A percentile compares a stretch with the other conserved stretches of the same genome.
Evolutionary conservation across 1,140 invertebrate species (phyloP).

Genomic region (Bombus terrestris): DNA sequence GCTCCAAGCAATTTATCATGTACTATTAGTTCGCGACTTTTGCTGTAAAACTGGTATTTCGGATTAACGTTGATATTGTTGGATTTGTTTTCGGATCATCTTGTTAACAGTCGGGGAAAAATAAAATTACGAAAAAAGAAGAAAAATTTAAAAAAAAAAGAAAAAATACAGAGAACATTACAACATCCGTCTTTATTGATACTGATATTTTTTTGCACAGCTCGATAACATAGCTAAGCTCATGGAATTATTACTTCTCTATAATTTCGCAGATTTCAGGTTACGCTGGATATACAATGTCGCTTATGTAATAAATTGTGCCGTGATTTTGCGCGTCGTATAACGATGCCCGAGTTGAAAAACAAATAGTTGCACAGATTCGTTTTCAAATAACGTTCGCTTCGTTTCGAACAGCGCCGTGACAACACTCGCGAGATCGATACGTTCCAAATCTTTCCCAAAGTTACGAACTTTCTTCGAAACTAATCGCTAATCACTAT

Average conservation of each 20-base stretch:
- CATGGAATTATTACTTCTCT: not conserved
- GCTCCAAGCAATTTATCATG: slow-evolving; percentile 53
- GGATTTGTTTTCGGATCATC: slow-evolving; percentile 58
- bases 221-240: not conserved
- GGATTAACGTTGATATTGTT: slow-evolving; percentile 61
- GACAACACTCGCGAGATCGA: not conserved
- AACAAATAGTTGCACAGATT: not conserved
- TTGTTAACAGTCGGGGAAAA: slow-evolving; percentile 37
- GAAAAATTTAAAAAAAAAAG: slow-evolving; percentile 6
- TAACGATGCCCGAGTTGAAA: not conserved
- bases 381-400: not conserved
- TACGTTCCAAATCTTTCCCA: not conserved
- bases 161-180: slow-evolving; percentile 22
- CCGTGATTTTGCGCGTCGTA: slow-evolving; percentile 17
- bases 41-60: slow-evolving; percentile 63
- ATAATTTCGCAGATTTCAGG: slow-evolving; percentile 28
- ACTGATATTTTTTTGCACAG: not conserved
- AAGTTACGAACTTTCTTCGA: not conserved
- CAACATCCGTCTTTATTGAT: not conserved
- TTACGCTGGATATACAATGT: slow-evolving; percentile 10
- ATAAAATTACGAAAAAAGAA: not conserved
- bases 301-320: slow-evolving; percentile 43
- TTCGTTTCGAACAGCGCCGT: not conserved
- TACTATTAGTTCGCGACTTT: slow-evolving; percentile 60
- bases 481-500: not conserved